A percentile compares a stretch with the other conserved stretches of the same genome.
Evolutionary conservation across 2,888 invertebrate species (phyloP).

Genomic region (Andrena trimmerana): DNA sequence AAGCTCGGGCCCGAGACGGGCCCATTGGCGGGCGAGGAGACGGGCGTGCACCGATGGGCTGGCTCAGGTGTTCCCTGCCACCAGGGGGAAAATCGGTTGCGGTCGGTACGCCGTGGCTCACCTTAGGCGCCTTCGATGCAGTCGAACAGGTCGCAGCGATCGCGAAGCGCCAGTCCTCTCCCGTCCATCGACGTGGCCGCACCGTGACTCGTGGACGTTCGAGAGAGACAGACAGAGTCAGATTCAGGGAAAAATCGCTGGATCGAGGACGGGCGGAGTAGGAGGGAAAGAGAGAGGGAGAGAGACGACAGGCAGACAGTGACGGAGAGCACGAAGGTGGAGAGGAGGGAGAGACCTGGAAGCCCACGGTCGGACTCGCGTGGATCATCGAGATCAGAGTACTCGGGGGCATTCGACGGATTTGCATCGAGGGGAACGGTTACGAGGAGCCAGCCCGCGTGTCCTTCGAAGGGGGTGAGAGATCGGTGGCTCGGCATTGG

Average conservation of each 20-base stretch:
- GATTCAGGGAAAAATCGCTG: slow-evolving; percentile 28
- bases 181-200: slow-evolving; percentile 84
- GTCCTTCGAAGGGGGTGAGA: slow-evolving; percentile 26
- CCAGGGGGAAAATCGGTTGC: slow-evolving; percentile 61
- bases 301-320: not conserved
- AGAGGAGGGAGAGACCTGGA: slow-evolving; percentile 20
- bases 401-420: slow-evolving; percentile 34
- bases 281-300: slow-evolving; percentile 20
- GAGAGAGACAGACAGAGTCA: slow-evolving; percentile 65
- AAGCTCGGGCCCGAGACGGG: slow-evolving; percentile 20
- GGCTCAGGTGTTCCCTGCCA: slow-evolving; percentile 61
- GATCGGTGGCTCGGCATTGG: slow-evolving; percentile 1
- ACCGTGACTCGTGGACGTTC: slow-evolving; percentile 79
- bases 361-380: slow-evolving; percentile 12
- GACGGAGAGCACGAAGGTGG: slow-evolving; percentile 15
- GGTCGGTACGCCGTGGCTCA: slow-evolving; percentile 61
- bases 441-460: slow-evolving; percentile 3
- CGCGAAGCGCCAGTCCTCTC: slow-evolving; percentile 83
- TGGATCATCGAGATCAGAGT: slow-evolving; percentile 42
- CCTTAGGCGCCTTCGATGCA: slow-evolving; percentile 72
- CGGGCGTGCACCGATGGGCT: slow-evolving; percentile 71
- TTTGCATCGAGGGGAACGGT: slow-evolving; percentile 41
- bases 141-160: slow-evolving; percentile 82
- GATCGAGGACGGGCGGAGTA: slow-evolving; percentile 26
- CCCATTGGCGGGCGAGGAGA: slow-evolving; percentile 62